phyloP scores from a whole-genome alignment of 2,113 vertebrate species.

The Chelonoidis abingdonii region DNA sequence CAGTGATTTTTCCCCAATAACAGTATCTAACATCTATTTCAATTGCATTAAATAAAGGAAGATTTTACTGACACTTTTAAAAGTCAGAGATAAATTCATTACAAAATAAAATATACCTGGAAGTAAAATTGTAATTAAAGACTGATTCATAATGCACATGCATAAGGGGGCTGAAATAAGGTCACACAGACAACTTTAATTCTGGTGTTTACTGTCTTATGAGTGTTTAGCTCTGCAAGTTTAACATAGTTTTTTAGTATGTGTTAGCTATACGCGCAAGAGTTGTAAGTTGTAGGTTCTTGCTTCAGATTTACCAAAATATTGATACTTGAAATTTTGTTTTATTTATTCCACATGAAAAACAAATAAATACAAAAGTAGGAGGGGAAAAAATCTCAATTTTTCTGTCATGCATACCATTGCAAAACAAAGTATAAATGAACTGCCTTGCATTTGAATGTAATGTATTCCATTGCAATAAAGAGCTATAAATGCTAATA shows the following conservation, averaged over 20 bases:
- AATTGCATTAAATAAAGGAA: neutral
- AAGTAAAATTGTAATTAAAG: neutral
- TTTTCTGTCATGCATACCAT: neutral
- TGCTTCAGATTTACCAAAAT: constrained; percentile 13
- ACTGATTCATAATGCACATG: neutral
- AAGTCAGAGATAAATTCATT: neutral
- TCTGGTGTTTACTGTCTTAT: neutral
- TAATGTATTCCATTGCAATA: neutral
- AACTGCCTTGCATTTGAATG: neutral
- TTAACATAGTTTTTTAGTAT: neutral
- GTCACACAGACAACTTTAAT: neutral
- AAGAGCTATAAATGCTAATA: constrained; percentile 1
- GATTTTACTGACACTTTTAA: neutral
- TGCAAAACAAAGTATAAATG: neutral
- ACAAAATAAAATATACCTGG: neutral
- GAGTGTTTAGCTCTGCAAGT: neutral
- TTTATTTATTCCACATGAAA: neutral
- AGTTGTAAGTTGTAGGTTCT: neutral
- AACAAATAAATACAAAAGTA: neutral
- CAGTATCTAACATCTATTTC: neutral
- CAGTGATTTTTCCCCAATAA: neutral
- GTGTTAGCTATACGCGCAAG: neutral
- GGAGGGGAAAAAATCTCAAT: neutral
- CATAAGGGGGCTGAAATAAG: neutral
- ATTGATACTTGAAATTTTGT: neutral